Evolutionary conservation across 2,113 vertebrate species (phyloP).

Genomic region (Sinocyclocheilus anshuiensis): DNA sequence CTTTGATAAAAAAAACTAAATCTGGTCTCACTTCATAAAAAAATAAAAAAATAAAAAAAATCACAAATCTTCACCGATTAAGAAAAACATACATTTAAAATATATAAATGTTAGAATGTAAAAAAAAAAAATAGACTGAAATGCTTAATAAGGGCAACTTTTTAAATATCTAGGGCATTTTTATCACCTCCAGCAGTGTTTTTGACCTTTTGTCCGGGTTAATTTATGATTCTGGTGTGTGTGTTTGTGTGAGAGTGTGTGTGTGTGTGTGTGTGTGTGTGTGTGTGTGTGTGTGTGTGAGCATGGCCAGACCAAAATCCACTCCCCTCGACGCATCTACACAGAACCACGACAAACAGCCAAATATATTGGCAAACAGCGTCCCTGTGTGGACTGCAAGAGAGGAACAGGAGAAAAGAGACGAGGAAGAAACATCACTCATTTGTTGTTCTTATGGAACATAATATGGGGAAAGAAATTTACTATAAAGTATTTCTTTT

Average conservation of each 20-base stretch:
- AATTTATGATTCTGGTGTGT: neutral
- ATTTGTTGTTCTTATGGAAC: neutral
- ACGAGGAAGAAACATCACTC: neutral
- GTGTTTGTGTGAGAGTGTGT: neutral
- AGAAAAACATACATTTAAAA: too few relatives aligned
- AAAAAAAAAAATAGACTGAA: too few relatives aligned
- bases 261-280: neutral
- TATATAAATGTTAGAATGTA: too few relatives aligned
- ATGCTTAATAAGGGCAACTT: too few relatives aligned
- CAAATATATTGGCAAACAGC: slow-evolving; percentile 91
- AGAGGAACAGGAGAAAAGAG: slow-evolving; percentile 58
- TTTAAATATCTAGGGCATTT: too few relatives aligned
- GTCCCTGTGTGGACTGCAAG: slow-evolving; percentile 88
- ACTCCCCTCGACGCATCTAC: slow-evolving; percentile 82
- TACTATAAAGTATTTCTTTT: neutral
- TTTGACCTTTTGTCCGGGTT: neutral
- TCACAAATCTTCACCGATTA: too few relatives aligned
- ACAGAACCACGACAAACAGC: slow-evolving; percentile 95
- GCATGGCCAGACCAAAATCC: slow-evolving; percentile 93
- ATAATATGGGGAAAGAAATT: neutral
- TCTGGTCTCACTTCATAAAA: too few relatives aligned
- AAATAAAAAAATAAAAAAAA: too few relatives aligned
- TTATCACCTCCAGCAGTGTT: neutral
- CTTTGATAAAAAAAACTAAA: too few relatives aligned
- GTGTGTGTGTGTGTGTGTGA: slow-evolving; percentile 54